Percentiles rank a stretch among this genome's conserved stretches.
Evolutionary conservation across 2,113 vertebrate species (phyloP).

Genomic region (Verasper variegatus): DNA sequence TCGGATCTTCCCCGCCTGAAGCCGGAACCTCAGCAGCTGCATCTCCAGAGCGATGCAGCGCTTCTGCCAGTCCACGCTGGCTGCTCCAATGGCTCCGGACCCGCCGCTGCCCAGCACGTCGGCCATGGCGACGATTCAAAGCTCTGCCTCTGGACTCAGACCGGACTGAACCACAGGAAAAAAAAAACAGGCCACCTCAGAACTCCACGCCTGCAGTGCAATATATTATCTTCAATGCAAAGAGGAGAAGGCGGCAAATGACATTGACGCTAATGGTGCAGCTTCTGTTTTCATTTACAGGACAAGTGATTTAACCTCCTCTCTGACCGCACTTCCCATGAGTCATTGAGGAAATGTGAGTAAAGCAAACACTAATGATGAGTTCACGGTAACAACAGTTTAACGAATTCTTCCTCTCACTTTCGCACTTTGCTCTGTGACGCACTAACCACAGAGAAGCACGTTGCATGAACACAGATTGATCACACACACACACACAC

Average conservation of each 20-base stretch:
- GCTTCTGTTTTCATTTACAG: conserved; percentile 63
- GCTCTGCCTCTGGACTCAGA: conserved; percentile 40
- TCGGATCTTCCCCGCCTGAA: conserved; percentile 90
- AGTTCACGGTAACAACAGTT: conserved; percentile 46
- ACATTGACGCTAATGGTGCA: not conserved
- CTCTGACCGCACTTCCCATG: conserved; percentile 70
- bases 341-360: conserved; percentile 71
- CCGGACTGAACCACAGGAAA: conserved; percentile 21
- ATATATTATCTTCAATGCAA: not conserved
- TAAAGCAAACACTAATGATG: conserved; percentile 53
- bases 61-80: conserved; percentile 88
- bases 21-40: conserved; percentile 90
- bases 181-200: not conserved
- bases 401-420: conserved; percentile 59
- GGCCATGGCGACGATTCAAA: conserved; percentile 78
- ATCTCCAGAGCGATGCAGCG: conserved; percentile 87
- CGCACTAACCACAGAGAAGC: conserved; percentile 12
- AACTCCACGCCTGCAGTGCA: not conserved
- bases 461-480: not conserved
- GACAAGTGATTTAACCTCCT: conserved; percentile 34
- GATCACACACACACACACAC: not conserved
- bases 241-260: too few relatives aligned
- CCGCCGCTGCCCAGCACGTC: conserved; percentile 79
- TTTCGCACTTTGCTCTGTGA: conserved; percentile 18
- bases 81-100: conserved; percentile 49